Evolutionary conservation across 2,113 vertebrate genomes (phyloP).

Genomic region (Sinocyclocheilus maitianheensis): DNA sequence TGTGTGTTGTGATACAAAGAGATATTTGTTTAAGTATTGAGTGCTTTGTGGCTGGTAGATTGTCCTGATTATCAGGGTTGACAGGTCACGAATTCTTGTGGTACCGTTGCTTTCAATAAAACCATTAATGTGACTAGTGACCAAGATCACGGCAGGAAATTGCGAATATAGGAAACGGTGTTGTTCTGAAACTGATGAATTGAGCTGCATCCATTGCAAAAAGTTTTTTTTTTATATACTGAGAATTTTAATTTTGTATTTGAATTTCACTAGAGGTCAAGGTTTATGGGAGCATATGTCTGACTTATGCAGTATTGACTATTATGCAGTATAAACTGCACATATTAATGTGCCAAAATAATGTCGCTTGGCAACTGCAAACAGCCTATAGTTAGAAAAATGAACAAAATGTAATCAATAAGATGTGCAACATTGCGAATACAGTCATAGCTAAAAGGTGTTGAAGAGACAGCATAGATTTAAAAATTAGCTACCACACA

Average conservation of each 20-base stretch:
- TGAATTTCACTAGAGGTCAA: slow-evolving; percentile 3
- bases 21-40: slow-evolving; percentile 43
- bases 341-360: background rate
- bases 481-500: background rate
- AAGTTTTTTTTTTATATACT: background rate
- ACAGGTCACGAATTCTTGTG: slow-evolving; percentile 52
- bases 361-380: slow-evolving; percentile 8
- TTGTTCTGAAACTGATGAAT: slow-evolving; percentile 6
- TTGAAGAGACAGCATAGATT: background rate
- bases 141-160: slow-evolving; percentile 36
- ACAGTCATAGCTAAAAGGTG: background rate
- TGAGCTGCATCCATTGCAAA: background rate
- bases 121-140: slow-evolving; percentile 37
- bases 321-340: background rate
- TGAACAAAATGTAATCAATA: background rate
- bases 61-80: slow-evolving; percentile 48
- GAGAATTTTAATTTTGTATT: background rate
- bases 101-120: slow-evolving; percentile 18
- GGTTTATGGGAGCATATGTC: background rate
- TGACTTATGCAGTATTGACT: background rate
- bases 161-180: background rate
- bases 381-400: background rate
- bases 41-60: slow-evolving; percentile 55
- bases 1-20: slow-evolving; percentile 41
- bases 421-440: background rate